Evolutionary conservation across 2,888 invertebrate species (phyloP).

Genomic region (Clitarchus hookeri): DNA sequence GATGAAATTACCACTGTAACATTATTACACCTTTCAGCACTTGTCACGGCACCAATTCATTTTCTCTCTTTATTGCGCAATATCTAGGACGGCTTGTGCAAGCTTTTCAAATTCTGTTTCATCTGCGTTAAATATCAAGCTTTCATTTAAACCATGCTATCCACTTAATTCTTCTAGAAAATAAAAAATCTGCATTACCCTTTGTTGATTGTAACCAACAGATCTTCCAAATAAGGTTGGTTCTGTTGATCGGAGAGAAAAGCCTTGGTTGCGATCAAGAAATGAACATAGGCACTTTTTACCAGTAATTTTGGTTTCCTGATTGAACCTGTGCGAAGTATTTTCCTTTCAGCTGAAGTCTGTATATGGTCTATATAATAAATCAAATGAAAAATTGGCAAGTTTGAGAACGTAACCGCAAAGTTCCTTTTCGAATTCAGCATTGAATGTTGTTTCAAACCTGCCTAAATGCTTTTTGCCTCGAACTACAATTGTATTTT

Average conservation of each 20-base stretch:
- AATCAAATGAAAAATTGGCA: too few relatives aligned
- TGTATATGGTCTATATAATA: too few relatives aligned
- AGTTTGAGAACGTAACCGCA: too few relatives aligned
- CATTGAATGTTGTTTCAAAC: too few relatives aligned
- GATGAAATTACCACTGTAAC: not conserved
- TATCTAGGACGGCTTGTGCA: too few relatives aligned
- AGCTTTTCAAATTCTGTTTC: slow-evolving; percentile 16
- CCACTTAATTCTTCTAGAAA: not conserved
- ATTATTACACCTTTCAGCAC: not conserved
- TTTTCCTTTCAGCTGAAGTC: too few relatives aligned
- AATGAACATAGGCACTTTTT: too few relatives aligned
- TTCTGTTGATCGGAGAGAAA: not conserved
- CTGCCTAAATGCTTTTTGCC: too few relatives aligned
- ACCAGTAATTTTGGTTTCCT: too few relatives aligned
- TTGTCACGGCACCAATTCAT: not conserved
- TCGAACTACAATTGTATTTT: too few relatives aligned
- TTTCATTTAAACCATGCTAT: not conserved
- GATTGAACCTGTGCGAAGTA: too few relatives aligned
- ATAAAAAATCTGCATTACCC: not conserved
- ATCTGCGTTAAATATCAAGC: slow-evolving; percentile 1
- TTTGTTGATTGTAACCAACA: not conserved
- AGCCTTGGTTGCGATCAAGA: not conserved
- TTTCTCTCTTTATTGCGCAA: not conserved
- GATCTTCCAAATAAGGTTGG: not conserved
- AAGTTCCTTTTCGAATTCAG: too few relatives aligned